Evolutionary conservation across 2,888 invertebrate species (phyloP).

Genomic region (Exocentrus adspersus): DNA sequence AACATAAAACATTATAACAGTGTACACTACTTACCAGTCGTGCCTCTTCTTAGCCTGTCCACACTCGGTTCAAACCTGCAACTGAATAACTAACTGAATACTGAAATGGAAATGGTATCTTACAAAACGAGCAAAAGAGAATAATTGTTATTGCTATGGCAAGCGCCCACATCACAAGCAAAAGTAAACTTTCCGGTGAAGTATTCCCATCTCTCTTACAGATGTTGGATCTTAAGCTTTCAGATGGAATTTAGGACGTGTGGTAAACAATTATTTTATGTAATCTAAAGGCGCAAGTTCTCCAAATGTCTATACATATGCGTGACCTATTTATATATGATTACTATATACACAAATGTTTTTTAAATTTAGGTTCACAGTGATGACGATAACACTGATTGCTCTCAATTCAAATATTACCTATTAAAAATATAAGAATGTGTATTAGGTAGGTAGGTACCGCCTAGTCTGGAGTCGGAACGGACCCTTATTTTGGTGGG

Average conservation of each 20-base stretch:
- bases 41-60: background rate
- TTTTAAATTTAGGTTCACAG: slow-evolving; percentile 36
- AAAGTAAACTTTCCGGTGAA: slow-evolving; percentile 16
- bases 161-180: slow-evolving; percentile 23
- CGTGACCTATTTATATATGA: slow-evolving; percentile 43
- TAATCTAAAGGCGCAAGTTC: slow-evolving; percentile 16
- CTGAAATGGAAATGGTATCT: slow-evolving; percentile 21
- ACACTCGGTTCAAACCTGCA: slow-evolving; percentile 25
- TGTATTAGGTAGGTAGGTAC: too few relatives aligned
- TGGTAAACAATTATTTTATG: slow-evolving; percentile 14
- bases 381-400: slow-evolving; percentile 38
- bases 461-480: too few relatives aligned
- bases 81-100: slow-evolving; percentile 19
- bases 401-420: slow-evolving; percentile 17
- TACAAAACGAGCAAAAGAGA: slow-evolving; percentile 25
- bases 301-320: slow-evolving; percentile 43
- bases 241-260: slow-evolving; percentile 31
- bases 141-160: slow-evolving; percentile 16
- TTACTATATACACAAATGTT: too few relatives aligned
- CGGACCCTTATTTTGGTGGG: too few relatives aligned
- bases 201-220: slow-evolving; percentile 24
- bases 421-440: too few relatives aligned
- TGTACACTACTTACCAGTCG: slow-evolving; percentile 23
- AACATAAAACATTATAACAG: too few relatives aligned
- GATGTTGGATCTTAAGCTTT: slow-evolving; percentile 26